Evolutionary conservation across 2,113 vertebrate species (phyloP).

Genomic region (Bambusicola thoracicus): DNA sequence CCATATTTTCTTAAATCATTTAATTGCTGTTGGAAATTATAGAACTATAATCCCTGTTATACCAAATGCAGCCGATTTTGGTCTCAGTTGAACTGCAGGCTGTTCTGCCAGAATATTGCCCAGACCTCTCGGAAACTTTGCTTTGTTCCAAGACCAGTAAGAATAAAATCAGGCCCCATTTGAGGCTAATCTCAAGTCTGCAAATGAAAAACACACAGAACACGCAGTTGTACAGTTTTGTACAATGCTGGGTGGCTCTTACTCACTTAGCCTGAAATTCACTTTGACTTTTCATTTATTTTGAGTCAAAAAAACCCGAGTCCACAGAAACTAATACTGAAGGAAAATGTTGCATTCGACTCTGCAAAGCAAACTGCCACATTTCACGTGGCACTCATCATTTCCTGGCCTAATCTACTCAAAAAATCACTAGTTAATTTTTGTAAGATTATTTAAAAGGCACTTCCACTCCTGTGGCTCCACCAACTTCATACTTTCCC

Average conservation of each 20-base stretch:
- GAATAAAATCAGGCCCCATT: not conserved
- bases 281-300: conserved; percentile 10
- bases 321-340: not conserved
- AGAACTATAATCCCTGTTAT: not conserved
- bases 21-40: conserved; percentile 16
- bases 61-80: conserved; percentile 24
- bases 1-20: not conserved
- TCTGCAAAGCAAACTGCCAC: not conserved
- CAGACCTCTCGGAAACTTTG: not conserved
- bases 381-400: not conserved
- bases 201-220: not conserved
- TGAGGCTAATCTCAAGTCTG: not conserved
- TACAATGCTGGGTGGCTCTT: not conserved
- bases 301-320: conserved; percentile 13
- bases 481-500: not conserved
- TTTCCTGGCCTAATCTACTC: not conserved
- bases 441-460: not conserved
- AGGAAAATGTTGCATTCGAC: not conserved
- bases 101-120: conserved; percentile 24
- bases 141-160: not conserved
- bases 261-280: not conserved
- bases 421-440: not conserved
- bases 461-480: not conserved
- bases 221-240: not conserved
- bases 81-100: conserved; percentile 12